These are phyloP conservation scores for Platalea minor DNA, from an alignment of 2,797 vertebrate species.

Conservation along the genomic window DNA sequence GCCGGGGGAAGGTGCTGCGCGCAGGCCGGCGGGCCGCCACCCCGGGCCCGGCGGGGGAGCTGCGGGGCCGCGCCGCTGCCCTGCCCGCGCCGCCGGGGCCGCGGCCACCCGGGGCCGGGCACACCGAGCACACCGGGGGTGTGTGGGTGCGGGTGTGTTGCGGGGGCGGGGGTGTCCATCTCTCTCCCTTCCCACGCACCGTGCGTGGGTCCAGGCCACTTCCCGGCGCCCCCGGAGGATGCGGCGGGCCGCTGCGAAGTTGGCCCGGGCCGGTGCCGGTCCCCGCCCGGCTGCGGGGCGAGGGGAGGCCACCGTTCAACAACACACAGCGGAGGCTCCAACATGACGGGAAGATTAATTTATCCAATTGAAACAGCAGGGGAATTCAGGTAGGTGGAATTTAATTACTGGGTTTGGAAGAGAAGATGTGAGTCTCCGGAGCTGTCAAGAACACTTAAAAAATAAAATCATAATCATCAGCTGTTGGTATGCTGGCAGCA, in stretches of 20 bases:
- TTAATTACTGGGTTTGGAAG: constrained; percentile 65
- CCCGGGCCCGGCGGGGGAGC: background rate
- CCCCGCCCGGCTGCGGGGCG: background rate
- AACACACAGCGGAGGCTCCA: constrained; percentile 15
- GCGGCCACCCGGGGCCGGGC: background rate
- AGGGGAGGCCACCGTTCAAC: background rate
- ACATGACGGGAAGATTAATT: constrained; percentile 60
- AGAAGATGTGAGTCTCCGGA: constrained; percentile 43
- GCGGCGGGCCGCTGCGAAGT: background rate
- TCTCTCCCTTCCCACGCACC: background rate
- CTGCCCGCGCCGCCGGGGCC: background rate
- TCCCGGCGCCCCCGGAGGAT: background rate
- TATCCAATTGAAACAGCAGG: constrained; percentile 60
- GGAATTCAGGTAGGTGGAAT: constrained; percentile 69
- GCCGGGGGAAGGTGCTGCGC: background rate
- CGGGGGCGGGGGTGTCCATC: too few relatives aligned
- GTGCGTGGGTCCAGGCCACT: background rate
- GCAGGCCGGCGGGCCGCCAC: background rate
- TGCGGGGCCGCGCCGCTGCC: background rate
- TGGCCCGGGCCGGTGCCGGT: background rate
- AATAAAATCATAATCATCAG: constrained; percentile 61
- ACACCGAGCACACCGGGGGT: background rate
- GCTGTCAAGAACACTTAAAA: constrained; percentile 62
- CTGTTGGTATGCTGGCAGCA: background rate
- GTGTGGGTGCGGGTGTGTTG: too few relatives aligned